phyloP scores from a whole-genome alignment of 2,888 invertebrate species.

The Thelaira solivaga region DNA sequence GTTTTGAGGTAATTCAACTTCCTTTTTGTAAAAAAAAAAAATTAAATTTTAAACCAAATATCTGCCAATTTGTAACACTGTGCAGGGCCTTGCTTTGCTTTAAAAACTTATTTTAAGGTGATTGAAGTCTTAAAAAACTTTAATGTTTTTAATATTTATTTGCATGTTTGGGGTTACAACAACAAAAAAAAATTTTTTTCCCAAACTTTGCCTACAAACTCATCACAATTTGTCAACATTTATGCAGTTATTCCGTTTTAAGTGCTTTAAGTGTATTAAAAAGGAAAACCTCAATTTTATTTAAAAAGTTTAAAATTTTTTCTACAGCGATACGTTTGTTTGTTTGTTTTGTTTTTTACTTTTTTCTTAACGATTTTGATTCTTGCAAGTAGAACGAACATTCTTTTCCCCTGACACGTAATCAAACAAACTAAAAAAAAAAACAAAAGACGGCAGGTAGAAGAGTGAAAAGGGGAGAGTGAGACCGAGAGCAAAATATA shows the following conservation, averaged over 20 bases:
- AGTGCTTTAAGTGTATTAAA: background rate
- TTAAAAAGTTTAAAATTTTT: background rate
- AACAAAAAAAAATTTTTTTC: no score
- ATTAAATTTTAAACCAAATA: no score
- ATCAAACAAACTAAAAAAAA: slow-evolving; percentile 49
- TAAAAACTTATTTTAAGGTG: no score
- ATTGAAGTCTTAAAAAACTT: no score
- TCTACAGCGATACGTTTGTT: background rate
- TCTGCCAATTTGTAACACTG: no score
- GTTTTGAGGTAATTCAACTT: no score
- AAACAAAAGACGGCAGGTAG: background rate
- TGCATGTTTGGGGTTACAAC: no score
- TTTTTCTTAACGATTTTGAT: slow-evolving; percentile 2
- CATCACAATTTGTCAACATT: background rate
- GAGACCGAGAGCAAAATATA: background rate
- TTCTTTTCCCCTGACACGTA: slow-evolving; percentile 50
- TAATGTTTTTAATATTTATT: no score
- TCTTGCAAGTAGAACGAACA: background rate
- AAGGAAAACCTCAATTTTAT: background rate
- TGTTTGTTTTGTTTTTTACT: no score
- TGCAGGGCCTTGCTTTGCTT: no score
- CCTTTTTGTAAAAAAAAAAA: no score
- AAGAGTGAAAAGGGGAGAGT: background rate
- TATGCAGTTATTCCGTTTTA: slow-evolving; percentile 7
- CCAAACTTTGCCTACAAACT: background rate